Base-by-base conservation (phyloP, 2,113 vertebrate species). In the Struthio camelus region DNA sequence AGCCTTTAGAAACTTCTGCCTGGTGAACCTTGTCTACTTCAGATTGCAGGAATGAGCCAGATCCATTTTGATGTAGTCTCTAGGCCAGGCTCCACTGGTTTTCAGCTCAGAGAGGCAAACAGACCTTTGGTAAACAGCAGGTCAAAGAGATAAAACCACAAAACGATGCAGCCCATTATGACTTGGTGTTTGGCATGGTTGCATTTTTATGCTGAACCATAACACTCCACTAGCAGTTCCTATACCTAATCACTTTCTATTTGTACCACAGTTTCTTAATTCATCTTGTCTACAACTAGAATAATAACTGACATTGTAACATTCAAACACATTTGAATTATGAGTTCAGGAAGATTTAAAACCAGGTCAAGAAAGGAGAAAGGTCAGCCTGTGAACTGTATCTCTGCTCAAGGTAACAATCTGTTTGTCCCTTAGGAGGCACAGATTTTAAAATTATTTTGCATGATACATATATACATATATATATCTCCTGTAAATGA, bases 361-460 rank as follows among this genome's bases (percentile, higher is more conserved):
- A 51, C 38, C 42, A 95, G 67, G 72, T 27, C 71, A 94, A 78
- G 53, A 84, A 72, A 96, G 78, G 76, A 90, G 54, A 96, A 95
- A 94, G 48, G 42, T 59, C 88, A 97, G 48, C 48, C 4, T 92
- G 50, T 25, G 28, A 83, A 38, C 85, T 89, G 38, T 83, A 93
- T 30, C 83, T 40, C 66, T 82, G 85, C 89, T 85, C 85, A 88
- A 91, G 87, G 93, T 91, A 93, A 94, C 80, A 87, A 77, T 27
- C 66, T 85, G 62, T 42, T 75, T 75, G 48, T 80, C 87, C 86
- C 65, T 92, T 92, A 75, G 73, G 80, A 95, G 84, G 93, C 86
- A 9, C 80, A 90, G 87, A 90, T 50, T 85, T 48, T 94, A 72
- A 94, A 97, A 94, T 77, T 83, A 80, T 90, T 92, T 97, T 96